These are phyloP conservation scores for Apus apus DNA, from an alignment of 2,113 vertebrate species.

Conservation along the genomic window DNA sequence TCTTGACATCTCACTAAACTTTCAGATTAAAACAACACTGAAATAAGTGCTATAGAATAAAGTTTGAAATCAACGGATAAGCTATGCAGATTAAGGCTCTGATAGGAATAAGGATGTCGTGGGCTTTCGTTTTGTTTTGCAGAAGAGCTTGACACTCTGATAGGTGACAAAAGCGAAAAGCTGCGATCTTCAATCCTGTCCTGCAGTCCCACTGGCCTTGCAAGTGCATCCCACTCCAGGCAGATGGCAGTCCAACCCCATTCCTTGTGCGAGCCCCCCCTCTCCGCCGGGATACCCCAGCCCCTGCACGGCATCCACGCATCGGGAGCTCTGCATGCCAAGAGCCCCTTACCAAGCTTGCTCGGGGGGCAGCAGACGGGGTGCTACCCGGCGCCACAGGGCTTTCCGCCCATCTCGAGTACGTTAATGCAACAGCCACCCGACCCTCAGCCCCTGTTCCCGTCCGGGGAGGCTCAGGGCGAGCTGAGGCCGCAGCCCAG, in stretches of 20 bases:
- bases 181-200: conserved; percentile 65
- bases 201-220: conserved; percentile 63
- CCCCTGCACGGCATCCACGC: conserved; percentile 50
- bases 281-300: conserved; percentile 64
- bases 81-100: not conserved
- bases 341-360: conserved; percentile 67
- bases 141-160: conserved; percentile 92
- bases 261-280: conserved; percentile 28
- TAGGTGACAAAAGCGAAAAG: conserved; percentile 86
- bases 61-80: not conserved
- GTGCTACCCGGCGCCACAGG: conserved; percentile 69
- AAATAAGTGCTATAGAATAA: not conserved
- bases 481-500: conserved; percentile 70
- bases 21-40: not conserved
- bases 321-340: conserved; percentile 49
- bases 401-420: conserved; percentile 75
- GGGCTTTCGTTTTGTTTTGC: conserved; percentile 13
- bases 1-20: not conserved
- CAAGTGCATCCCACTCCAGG: conserved; percentile 54
- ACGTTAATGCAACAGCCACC: conserved; percentile 74
- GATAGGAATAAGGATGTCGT: not conserved
- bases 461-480: conserved; percentile 68
- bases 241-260: conserved; percentile 60
- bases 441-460: conserved; percentile 60
- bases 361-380: conserved; percentile 62